Evolutionary conservation across 2,888 invertebrate genomes (phyloP), one percentile per base, ranked within the genome.

Genomic region (Chymomyza amoena): DNA sequence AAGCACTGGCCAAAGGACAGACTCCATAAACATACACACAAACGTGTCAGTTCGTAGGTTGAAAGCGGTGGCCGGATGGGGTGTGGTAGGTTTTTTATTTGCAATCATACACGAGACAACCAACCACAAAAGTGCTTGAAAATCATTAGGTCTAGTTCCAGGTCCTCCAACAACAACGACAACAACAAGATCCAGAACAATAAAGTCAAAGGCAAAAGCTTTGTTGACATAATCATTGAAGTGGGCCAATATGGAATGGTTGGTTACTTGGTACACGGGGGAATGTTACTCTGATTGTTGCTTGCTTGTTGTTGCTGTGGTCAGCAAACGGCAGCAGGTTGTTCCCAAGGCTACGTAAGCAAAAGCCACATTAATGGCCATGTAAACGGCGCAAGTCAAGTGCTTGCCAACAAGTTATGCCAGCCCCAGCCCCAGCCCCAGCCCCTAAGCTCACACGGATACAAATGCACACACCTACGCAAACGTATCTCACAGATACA

Each of bases 301-400:
- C 18, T 36, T 36, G 25, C 16, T 39, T 64, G 20, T n/a, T 54
- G n/a, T 25, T 45, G 28, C 61, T 61, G 72, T 36, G 64, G 62
- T 65, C 59, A 57, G 65, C 16, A 4, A 56, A 45, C 62, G 56
- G 32, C 60, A 60, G 50, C 39, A 56, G 56, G 20, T 56, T 66
- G 56, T 39, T 72, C 80, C 72, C 80, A 59, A 18, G 69, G 79
- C 87, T 75, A 68, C 82, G 82, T 77, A 71, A 70, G 80, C 83
- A 86, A 84, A 81, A 86, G 82, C 81, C 77, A 81, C 77, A 80
- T 84, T 84, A 87, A 84, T 83, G 87, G 77, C 68, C 83, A 84
- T 81, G 82, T 79, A 76, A 80, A 71, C 78, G 81, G 76, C 68
- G 74, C 76, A 76, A 76, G 78, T 84, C 80, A 83, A 83, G 83